phyloP scores from a whole-genome alignment of 2,113 vertebrate species.

The Cebidichthys violaceus region DNA sequence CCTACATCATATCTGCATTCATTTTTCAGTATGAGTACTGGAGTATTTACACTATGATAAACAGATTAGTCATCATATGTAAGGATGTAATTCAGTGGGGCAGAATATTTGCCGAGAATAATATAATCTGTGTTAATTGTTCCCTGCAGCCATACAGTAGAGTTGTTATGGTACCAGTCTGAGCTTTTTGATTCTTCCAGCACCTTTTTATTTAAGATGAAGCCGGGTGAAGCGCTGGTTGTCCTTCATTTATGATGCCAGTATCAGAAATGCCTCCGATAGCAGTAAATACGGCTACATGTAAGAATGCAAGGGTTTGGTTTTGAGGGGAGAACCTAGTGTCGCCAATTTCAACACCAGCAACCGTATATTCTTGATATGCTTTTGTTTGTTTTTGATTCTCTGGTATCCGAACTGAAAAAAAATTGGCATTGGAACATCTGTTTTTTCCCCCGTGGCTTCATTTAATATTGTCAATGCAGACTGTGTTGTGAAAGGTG shows the following conservation, averaged over 20 bases:
- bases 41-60: neutral
- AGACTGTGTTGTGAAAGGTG: conserved; percentile 22
- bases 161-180: neutral
- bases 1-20: conserved; percentile 3
- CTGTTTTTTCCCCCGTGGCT: neutral
- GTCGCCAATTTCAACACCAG: too few species aligned
- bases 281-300: neutral
- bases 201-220: too few species aligned
- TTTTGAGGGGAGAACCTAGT: neutral
- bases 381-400: neutral
- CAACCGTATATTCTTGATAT: too few species aligned
- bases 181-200: too few species aligned
- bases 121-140: neutral
- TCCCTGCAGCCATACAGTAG: conserved; percentile 7
- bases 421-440: neutral
- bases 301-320: neutral
- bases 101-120: conserved; percentile 11
- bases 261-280: neutral
- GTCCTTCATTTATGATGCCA: neutral
- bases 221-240: too few species aligned
- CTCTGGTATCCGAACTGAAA: neutral
- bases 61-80: conserved; percentile 6
- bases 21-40: conserved; percentile 29
- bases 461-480: conserved; percentile 7
- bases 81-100: neutral